Evolutionary conservation across 2,888 invertebrate species (phyloP), one percentile per base, ranked within the genome.

Genomic region (Pristionchus arcanus): DNA sequence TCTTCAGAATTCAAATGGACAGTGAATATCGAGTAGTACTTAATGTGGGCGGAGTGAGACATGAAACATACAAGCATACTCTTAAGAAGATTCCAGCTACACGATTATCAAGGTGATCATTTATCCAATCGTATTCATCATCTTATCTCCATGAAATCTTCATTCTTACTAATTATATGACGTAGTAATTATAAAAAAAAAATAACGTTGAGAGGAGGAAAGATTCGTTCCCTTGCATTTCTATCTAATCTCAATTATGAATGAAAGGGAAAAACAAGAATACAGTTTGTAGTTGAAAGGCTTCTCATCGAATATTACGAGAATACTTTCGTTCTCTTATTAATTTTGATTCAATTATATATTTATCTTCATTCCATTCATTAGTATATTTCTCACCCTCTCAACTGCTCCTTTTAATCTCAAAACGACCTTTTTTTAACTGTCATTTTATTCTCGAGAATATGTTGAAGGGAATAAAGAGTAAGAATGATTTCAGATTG

Each of bases 21-120:
- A 94, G 92, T 88, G 94, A 94, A 90, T 93, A 93, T 85, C 97
- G 99, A 96, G 98, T 99, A 95, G 98, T 99, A 93, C 97, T 99
- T 95, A 99, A 99, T 96, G 98, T 99, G 94, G 95, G 99, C 83
- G 99, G 99, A 87, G 98, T 99, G 95, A 97, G 99, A 90, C 98
- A 99, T 96, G 99, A 96, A 93, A 96, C 96, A 59, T 96, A 95
- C 94, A 96, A 96, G 92, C 96, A 96, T 89, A 96, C 97, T 77
- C 96, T 97, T 93, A 98, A 97, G 90, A 97, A 97, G 96, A 98
- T 98, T 94, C 97, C 97, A 37, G 97, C 97, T 93, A 98, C 97
- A 25, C 96, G 97, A 90, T 96, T 97, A 90, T 97, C 97, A 59
- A 96, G 97, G 92, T 91, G 90, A n/a, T 59, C 42, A 42, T 42